Evolutionary conservation across 2,113 vertebrate species (phyloP).

Genomic region (Canis aureus): DNA sequence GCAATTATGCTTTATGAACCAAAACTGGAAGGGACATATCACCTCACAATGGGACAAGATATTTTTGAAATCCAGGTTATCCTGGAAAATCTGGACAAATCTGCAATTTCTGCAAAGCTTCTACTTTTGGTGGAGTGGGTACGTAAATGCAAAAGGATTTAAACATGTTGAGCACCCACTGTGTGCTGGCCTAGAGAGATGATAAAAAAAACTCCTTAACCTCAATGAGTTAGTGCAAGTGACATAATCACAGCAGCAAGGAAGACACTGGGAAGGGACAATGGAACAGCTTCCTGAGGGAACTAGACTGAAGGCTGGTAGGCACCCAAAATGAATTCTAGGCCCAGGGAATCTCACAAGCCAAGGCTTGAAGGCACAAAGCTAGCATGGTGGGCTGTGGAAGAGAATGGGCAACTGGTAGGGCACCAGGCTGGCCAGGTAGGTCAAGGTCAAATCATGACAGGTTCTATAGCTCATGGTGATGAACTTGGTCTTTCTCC

Average conservation of each 20-base stretch:
- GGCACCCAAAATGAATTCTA: background rate
- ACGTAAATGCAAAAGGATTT: background rate
- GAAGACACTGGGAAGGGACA: background rate
- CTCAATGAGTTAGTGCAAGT: background rate
- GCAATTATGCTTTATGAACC: background rate
- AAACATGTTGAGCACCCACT: background rate
- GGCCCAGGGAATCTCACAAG: background rate
- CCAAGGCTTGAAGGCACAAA: background rate
- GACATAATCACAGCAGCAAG: background rate
- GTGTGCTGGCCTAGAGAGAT: background rate
- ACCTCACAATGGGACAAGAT: background rate
- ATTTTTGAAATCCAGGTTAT: constrained; percentile 32
- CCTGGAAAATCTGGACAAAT: background rate
- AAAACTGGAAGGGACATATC: background rate
- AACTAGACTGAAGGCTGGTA: background rate
- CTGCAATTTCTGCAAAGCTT: constrained; percentile 16
- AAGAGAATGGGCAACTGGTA: background rate
- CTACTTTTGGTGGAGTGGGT: background rate
- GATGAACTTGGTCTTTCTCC: background rate
- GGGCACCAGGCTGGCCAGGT: background rate
- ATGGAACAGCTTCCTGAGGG: background rate
- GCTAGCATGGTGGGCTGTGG: background rate
- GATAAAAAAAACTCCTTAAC: background rate
- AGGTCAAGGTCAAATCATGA: background rate
- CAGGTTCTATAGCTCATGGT: background rate